Conservation (phyloP, 1,140 invertebrate species). For the Drosophila murphyi region DNA sequence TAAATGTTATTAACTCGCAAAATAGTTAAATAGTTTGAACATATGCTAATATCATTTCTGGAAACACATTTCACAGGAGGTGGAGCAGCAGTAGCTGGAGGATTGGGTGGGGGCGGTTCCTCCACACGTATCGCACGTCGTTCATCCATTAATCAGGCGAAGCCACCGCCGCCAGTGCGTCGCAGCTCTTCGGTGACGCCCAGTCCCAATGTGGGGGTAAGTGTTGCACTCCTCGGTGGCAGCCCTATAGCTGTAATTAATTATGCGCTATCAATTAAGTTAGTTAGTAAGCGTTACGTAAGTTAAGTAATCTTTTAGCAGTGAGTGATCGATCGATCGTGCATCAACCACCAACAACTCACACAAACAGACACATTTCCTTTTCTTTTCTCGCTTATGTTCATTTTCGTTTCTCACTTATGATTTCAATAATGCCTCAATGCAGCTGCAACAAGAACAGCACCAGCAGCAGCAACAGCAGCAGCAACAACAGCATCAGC, state of each 20-base stretch:
- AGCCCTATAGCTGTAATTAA: no score
- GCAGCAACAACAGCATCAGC: slow-evolving; percentile 14
- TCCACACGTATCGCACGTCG: slow-evolving; percentile 79
- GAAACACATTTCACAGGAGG: slow-evolving; percentile 48
- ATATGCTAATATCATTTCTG: slow-evolving; percentile 23
- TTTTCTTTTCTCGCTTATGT: slow-evolving; percentile 50
- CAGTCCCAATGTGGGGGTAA: slow-evolving; percentile 77
- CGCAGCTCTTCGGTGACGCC: slow-evolving; percentile 92
- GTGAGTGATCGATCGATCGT: slow-evolving; percentile 2
- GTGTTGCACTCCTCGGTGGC: slow-evolving; percentile 14
- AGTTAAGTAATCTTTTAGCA: slow-evolving; percentile 15
- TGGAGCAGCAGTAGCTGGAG: slow-evolving; percentile 41
- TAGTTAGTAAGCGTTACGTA: slow-evolving; percentile 23
- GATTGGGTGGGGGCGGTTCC: slow-evolving; percentile 41
- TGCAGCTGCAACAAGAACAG: slow-evolving; percentile 40
- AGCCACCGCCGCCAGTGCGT: slow-evolving; percentile 93
- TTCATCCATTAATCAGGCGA: slow-evolving; percentile 87
- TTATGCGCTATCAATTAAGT: slow-evolving; percentile 31
- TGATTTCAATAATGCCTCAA: slow-evolving; percentile 59
- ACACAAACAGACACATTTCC: slow-evolving; percentile 14
- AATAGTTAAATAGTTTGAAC: not conserved
- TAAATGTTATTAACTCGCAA: slow-evolving; percentile 57
- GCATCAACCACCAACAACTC: slow-evolving; percentile 23
- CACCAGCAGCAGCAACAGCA: slow-evolving; percentile 29
- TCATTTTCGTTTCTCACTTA: slow-evolving; percentile 58